These are phyloP conservation scores for Seira musarum DNA, from an alignment of 2,888 invertebrate genomes.

Conservation along the genomic window DNA sequence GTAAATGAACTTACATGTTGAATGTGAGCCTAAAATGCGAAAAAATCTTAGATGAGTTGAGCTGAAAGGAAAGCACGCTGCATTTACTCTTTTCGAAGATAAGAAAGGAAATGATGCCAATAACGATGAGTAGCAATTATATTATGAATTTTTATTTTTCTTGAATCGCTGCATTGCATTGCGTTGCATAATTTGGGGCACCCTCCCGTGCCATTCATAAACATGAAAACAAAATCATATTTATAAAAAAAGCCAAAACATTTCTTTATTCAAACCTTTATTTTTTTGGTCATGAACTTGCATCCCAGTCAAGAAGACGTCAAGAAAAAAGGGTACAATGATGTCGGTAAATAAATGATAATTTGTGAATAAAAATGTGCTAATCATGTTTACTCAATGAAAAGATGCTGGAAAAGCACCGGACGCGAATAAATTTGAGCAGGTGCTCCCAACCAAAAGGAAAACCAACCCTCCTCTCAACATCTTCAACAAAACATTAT, in stretches of 20 bases:
- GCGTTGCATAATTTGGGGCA: constrained; percentile 26
- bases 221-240: constrained; percentile 14
- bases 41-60: background rate
- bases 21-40: background rate
- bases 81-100: constrained; percentile 6
- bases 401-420: background rate
- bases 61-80: constrained; percentile 14
- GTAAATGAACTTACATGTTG: constrained; percentile 46
- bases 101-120: constrained; percentile 13
- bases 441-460: constrained; percentile 41
- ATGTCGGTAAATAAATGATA: constrained; percentile 33
- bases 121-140: constrained; percentile 19
- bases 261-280: constrained; percentile 26
- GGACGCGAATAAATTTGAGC: constrained; percentile 22
- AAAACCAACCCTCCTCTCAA: too few relatives aligned
- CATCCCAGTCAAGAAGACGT: background rate
- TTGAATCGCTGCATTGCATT: constrained; percentile 1
- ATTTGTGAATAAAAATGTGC: constrained; percentile 52
- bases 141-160: constrained; percentile 11
- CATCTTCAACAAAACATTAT: too few relatives aligned
- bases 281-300: constrained; percentile 52
- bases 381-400: constrained; percentile 46
- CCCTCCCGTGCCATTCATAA: constrained; percentile 50
- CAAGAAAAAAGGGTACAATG: background rate
- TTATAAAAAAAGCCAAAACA: constrained; percentile 16